Conservation (phyloP, 2,113 vertebrate species). For the Maccullochella peelii region DNA sequence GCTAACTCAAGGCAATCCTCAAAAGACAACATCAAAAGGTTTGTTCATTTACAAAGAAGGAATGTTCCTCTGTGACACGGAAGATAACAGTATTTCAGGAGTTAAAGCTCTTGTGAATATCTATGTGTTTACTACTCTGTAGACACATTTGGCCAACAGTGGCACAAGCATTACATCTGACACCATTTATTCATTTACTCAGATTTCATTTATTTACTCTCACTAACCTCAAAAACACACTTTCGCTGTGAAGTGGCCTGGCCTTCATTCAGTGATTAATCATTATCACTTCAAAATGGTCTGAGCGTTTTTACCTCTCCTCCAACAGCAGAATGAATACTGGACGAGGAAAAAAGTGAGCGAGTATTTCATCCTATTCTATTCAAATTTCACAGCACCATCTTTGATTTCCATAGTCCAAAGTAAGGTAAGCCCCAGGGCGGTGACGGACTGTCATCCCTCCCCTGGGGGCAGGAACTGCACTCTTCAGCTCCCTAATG, state of each 20-base stretch:
- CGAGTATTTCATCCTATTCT: conserved; percentile 74
- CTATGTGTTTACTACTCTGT: conserved; percentile 39
- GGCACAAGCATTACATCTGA: neutral
- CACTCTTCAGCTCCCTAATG: conserved; percentile 84
- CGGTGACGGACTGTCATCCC: conserved; percentile 83
- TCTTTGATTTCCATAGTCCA: conserved; percentile 85
- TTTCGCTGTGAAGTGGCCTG: conserved; percentile 7
- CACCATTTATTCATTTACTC: conserved; percentile 12
- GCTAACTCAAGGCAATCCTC: conserved; percentile 34
- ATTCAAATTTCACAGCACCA: conserved; percentile 78
- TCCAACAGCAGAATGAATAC: conserved; percentile 57
- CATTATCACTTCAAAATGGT: conserved; percentile 63
- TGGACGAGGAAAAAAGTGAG: conserved; percentile 20
- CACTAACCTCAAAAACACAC: conserved; percentile 21
- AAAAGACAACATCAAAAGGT: conserved; percentile 46
- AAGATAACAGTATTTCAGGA: neutral
- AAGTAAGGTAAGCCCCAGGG: conserved; percentile 80
- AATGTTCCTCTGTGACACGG: conserved; percentile 14
- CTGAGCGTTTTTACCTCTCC: conserved; percentile 15
- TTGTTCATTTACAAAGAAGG: conserved; percentile 7
- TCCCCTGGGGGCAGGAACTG: conserved; percentile 79
- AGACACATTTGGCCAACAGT: neutral
- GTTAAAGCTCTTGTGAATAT: conserved; percentile 37
- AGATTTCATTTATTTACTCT: conserved; percentile 28
- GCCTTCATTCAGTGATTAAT: conserved; percentile 55